Percentiles rank a stretch among this genome's conserved stretches.
Conservation (phyloP, 2,888 invertebrate species). For the Pandemis cinnamomeana region DNA sequence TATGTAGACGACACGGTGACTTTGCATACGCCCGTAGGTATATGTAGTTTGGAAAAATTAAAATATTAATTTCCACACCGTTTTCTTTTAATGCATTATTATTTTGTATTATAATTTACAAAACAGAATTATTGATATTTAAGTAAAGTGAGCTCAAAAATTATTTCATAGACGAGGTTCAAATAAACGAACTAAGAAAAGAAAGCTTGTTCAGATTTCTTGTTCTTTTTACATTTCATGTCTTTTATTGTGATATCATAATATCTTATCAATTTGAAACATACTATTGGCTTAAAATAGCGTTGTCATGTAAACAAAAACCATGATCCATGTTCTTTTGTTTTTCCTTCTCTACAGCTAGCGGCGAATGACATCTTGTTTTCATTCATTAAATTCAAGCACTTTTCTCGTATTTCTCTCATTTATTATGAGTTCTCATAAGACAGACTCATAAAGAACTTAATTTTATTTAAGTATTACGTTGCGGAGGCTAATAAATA, state of each 20-base stretch:
- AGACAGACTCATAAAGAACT: background rate
- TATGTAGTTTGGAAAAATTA: too few species aligned
- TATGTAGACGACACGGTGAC: too few species aligned
- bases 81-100: too few species aligned
- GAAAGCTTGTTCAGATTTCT: too few species aligned
- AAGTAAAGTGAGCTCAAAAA: too few species aligned
- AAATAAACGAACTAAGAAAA: too few species aligned
- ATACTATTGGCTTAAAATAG: background rate
- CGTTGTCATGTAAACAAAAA: background rate
- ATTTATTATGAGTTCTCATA: background rate
- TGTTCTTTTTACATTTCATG: too few species aligned
- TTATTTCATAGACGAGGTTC: too few species aligned
- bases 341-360: background rate
- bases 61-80: too few species aligned
- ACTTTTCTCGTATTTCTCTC: background rate
- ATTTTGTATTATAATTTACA: too few species aligned
- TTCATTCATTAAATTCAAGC: slow-evolving; percentile 1
- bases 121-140: too few species aligned
- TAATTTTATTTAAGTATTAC: background rate
- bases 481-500: background rate
- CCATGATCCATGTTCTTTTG: background rate
- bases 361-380: background rate
- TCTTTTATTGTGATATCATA: too few species aligned
- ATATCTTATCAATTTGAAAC: background rate
- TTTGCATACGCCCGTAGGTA: background rate